Evolutionary conservation across 1,140 invertebrate species (phyloP).

Genomic region (Plutomurus gul): DNA sequence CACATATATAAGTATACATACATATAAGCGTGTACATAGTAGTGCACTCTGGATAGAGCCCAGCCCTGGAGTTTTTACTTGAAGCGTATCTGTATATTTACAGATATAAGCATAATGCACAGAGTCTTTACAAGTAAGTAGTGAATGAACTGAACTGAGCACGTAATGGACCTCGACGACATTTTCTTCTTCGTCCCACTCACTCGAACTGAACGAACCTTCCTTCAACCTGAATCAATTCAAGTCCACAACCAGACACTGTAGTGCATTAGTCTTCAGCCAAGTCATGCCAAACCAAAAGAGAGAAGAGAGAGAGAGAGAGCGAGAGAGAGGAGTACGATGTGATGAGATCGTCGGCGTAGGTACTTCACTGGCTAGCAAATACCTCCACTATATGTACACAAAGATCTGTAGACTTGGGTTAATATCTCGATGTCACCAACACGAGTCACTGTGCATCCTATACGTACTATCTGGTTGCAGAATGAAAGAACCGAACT

Average conservation of each 20-base stretch:
- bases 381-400: too few relatives aligned
- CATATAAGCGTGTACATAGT: not conserved
- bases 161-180: constrained; percentile 50
- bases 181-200: constrained; percentile 31
- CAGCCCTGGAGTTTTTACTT: not conserved
- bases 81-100: not conserved
- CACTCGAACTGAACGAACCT: constrained; percentile 2
- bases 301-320: not conserved
- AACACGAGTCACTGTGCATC: too few relatives aligned
- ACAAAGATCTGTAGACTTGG: too few relatives aligned
- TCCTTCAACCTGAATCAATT: constrained; percentile 24
- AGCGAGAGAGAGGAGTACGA: too few relatives aligned
- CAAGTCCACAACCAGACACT: not conserved
- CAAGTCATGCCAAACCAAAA: too few relatives aligned
- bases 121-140: not conserved
- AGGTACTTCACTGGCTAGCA: too few relatives aligned
- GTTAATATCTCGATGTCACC: too few relatives aligned
- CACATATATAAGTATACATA: not conserved
- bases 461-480: too few relatives aligned
- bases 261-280: too few relatives aligned
- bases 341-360: too few relatives aligned
- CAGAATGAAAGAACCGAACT: not conserved
- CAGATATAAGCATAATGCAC: not conserved
- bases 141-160: constrained; percentile 26
- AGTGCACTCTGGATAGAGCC: not conserved